Percentiles rank a stretch among this genome's conserved stretches.
phyloP scores from a whole-genome alignment of 2,888 invertebrate genomes.

The Electrophaes corylata region DNA sequence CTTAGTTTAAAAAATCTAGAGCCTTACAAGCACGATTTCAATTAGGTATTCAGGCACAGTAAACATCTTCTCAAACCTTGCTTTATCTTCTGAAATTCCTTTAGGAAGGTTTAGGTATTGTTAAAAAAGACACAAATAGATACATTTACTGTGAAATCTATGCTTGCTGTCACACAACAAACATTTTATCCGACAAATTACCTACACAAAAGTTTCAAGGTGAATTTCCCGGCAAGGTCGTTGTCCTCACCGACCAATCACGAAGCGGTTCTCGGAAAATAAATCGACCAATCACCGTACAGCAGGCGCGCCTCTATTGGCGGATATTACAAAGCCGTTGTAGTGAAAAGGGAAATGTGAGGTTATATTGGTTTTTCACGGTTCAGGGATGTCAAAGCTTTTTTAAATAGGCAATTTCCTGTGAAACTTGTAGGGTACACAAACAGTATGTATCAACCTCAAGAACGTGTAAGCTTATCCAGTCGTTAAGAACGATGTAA shows the following conservation, averaged over 20 bases:
- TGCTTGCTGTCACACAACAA: not conserved
- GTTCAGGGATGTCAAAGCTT: conserved; percentile 31
- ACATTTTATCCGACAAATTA: not conserved
- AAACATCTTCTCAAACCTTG: too few relatives aligned
- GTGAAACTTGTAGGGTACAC: conserved; percentile 5
- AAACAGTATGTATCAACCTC: not conserved
- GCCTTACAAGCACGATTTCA: too few relatives aligned
- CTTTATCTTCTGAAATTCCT: too few relatives aligned
- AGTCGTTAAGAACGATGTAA: not conserved
- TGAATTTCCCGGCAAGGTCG: conserved; percentile 47
- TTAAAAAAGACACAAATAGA: not conserved
- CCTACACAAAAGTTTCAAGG: conserved; percentile 52
- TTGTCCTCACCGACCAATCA: conserved; percentile 54
- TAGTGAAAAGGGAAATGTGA: conserved; percentile 43
- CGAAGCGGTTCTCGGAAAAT: conserved; percentile 38
- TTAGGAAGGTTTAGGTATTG: too few relatives aligned
- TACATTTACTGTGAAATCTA: not conserved
- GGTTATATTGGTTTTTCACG: conserved; percentile 42
- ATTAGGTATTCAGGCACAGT: too few relatives aligned
- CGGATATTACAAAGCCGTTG: conserved; percentile 42
- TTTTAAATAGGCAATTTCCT: conserved; percentile 15
- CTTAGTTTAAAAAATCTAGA: too few relatives aligned
- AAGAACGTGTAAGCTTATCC: too few relatives aligned
- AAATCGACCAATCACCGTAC: conserved; percentile 49
- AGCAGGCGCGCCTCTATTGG: conserved; percentile 42